These are phyloP conservation scores for Aphidoletes aphidimyza DNA, from an alignment of 2,888 invertebrate species.

Conservation along the genomic window DNA sequence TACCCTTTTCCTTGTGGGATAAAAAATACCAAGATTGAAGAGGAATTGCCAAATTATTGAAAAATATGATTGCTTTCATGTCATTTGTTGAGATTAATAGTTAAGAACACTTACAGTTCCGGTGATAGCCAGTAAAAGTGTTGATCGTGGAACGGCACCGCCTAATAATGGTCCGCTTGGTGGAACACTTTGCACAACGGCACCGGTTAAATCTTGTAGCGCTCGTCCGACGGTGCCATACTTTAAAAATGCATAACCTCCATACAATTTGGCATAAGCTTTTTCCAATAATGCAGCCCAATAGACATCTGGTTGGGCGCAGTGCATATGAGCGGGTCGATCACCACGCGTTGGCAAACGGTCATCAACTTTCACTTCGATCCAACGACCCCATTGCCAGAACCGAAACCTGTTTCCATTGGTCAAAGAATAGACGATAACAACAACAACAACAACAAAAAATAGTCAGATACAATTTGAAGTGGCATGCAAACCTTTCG, in stretches of 20 bases:
- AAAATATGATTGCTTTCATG: not conserved
- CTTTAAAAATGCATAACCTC: constrained; percentile 74
- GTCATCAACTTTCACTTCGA: constrained; percentile 80
- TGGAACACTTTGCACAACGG: constrained; percentile 75
- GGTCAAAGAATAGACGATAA: constrained; percentile 57
- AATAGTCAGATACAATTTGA: not conserved
- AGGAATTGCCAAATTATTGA: not conserved
- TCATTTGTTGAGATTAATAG: not conserved
- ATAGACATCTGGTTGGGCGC: constrained; percentile 70
- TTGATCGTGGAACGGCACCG: constrained; percentile 77
- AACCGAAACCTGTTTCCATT: constrained; percentile 77
- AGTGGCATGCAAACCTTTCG: not conserved
- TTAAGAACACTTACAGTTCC: constrained; percentile 68
- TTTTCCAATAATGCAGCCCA: constrained; percentile 83
- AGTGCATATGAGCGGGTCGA: constrained; percentile 72
- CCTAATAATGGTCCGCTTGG: constrained; percentile 67
- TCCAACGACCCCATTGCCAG: constrained; percentile 85
- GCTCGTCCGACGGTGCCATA: constrained; percentile 75
- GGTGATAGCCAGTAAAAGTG: constrained; percentile 75
- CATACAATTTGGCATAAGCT: constrained; percentile 84
- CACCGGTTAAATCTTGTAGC: constrained; percentile 79
- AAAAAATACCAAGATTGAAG: constrained; percentile 31
- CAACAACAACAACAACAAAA: too few species aligned
- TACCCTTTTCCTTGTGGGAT: constrained; percentile 58
- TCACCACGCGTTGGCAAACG: constrained; percentile 77